These are phyloP conservation scores for Urechis unicinctus DNA, from an alignment of 2,888 invertebrate genomes.

Conservation along the genomic window DNA sequence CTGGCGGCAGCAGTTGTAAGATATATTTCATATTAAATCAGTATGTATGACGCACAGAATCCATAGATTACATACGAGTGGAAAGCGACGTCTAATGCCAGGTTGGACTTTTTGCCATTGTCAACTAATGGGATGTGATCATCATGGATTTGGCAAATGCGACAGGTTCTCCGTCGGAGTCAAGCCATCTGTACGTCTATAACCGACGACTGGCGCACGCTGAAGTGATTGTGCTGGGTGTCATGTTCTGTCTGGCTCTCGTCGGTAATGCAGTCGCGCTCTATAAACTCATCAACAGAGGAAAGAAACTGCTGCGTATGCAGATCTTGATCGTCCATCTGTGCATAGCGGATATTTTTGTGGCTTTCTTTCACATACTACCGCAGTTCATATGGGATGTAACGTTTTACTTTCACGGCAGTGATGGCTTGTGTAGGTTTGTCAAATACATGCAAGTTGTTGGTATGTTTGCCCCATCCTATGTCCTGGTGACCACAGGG, in stretches of 20 bases:
- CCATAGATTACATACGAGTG: too few relatives aligned
- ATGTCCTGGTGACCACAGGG: conserved; percentile 46
- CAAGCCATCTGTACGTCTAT: too few relatives aligned
- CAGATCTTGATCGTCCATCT: conserved; percentile 67
- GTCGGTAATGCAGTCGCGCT: conserved; percentile 61
- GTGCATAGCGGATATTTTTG: conserved; percentile 65
- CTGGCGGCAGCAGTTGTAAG: too few relatives aligned
- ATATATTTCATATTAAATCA: too few relatives aligned
- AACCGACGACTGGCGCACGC: conserved; percentile 59
- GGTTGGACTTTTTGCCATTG: too few relatives aligned
- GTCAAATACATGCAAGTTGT: conserved; percentile 58
- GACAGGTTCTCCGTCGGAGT: too few relatives aligned
- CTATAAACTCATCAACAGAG: conserved; percentile 44
- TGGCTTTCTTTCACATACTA: conserved; percentile 63
- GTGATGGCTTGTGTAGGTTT: conserved; percentile 47
- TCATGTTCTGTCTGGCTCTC: conserved; percentile 60
- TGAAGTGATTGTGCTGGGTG: conserved; percentile 58
- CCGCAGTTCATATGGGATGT: conserved; percentile 52
- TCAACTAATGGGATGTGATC: too few relatives aligned
- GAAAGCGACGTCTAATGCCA: too few relatives aligned
- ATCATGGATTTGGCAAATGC: too few relatives aligned
- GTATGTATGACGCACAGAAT: too few relatives aligned
- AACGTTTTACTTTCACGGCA: conserved; percentile 50
- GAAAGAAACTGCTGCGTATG: conserved; percentile 61
- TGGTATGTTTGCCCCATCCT: conserved; percentile 40